Conservation (phyloP, 2,113 vertebrate species). For the Alethe diademata region DNA sequence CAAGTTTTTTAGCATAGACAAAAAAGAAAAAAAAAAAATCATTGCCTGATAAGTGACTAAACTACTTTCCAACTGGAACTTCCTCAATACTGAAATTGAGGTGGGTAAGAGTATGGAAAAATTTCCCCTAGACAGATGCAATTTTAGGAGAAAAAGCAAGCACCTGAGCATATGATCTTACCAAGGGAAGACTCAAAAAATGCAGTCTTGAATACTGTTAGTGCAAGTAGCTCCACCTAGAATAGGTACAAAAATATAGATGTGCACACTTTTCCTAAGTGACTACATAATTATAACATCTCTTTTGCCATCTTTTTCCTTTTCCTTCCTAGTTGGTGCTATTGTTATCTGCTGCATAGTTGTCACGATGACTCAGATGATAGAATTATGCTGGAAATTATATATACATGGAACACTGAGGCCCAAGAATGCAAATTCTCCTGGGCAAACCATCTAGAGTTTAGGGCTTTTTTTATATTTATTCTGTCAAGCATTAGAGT, state of each 20-base stretch:
- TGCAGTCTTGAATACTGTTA: neutral
- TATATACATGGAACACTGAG: neutral
- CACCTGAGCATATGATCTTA: neutral
- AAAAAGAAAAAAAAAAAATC: neutral
- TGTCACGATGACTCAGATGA: neutral
- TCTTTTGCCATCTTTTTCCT: neutral
- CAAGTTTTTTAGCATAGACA: neutral
- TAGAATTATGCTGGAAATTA: neutral
- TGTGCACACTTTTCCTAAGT: rapidly evolving
- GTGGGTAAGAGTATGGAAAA: neutral
- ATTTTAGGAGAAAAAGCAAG: neutral
- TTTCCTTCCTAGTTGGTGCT: neutral
- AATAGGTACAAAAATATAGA: neutral
- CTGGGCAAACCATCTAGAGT: neutral
- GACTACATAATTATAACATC: neutral
- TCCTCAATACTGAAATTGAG: neutral
- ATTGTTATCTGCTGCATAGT: neutral
- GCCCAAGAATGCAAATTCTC: neutral
- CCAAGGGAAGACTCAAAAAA: neutral
- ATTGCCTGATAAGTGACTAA: neutral
- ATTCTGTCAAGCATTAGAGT: neutral
- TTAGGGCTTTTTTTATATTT: neutral
- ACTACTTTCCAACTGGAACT: neutral
- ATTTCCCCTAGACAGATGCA: neutral
- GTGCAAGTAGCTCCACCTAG: neutral